Base-by-base conservation (phyloP, 1,140 invertebrate genomes). In the Armadillidium nasatum region DNA sequence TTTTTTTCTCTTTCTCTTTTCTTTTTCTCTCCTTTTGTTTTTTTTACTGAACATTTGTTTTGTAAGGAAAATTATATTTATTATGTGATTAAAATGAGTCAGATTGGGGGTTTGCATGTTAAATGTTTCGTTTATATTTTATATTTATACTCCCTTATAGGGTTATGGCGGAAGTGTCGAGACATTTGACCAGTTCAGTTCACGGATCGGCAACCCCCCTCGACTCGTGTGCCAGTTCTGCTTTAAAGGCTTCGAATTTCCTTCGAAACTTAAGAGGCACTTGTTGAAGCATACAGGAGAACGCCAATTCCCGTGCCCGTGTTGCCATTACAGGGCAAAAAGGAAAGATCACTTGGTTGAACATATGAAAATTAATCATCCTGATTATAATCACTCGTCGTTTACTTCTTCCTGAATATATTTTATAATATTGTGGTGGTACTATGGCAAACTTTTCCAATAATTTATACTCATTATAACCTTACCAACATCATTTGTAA, bases 221-320 rank as follows among this genome's bases (percentile, higher is more conserved):
- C 11, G 46, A 15, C 43, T 44, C 46, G 22, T 67, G 13, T 76
- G 69, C 67, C 69, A 71, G 10, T 76, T 72, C 33, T 72, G 44
- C 22, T 70, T 22, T 0, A 43, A 23, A 19, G 68, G 73, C 13
- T 75, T 75, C 43, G 33, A 68, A 10, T 44, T 60, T 21, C 54
- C 45, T 3, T 75, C 54, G 54, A 60, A 75, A 19, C 54, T 75
- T 19, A 60, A 75, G 33, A 67, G 73, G 60, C 73, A 75, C 33
- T 67, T 75, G 13, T n/a, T 46, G 60, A 68, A 60, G 13, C 73
- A 75, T n/a, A 75, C 73, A 13, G 73, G 73, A 13, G 73, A 75
- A 22, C 73, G 73, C 45, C 73, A 46, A n/a, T 75, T 67, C 43
- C 60, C 45, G 21, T 75, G 73, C 33, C 45, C 43, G 10, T 68